Evolutionary conservation across 2,888 invertebrate genomes (phyloP), one percentile per base, ranked within the genome.

Genomic region (Cosmopolites sordidus): DNA sequence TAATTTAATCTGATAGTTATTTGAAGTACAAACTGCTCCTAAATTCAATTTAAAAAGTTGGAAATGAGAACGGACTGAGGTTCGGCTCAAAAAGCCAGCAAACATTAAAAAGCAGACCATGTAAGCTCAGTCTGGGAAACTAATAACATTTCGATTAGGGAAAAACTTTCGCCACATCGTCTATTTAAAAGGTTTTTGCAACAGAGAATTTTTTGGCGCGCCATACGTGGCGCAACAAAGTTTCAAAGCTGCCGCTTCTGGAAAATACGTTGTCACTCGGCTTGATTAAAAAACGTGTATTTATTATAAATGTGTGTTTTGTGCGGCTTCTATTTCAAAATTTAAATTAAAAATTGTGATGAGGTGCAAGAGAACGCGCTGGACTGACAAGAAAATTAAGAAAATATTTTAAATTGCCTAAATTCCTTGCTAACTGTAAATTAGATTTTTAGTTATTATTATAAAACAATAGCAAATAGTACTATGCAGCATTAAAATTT

Each of bases 131-230:
- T 51, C 60, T 61, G 64, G 57, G 56, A 56, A 64, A 62, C 64
- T 65, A 64, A 65, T 65, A 65, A 64, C 60, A 62, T 63, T 65
- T 64, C 63, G 63, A 65, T 65, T 64, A 64, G 60, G 57, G 62
- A 58, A 62, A 56, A 66, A 63, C 60, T 64, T 66, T 60, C 59
- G 53, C 59, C 60, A 58, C 61, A 63, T 60, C 58, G 48, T 58
- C 59, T 62, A 59, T 62, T 62, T 64, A 59, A 61, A 60, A 54
- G 42, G 27, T 17, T 29, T 43, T 43, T 43, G 27, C 11, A 22
- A 15, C 11, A 1, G 15, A 2, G 16, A 43, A 29, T 42, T 48
- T 17, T 40, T 16, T 16, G 18, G 11, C 27, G 29, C 15, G 16
- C 27, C 48, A 27, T 38, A 37, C n/a, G 33, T 22, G 22, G 33